Conservation (phyloP, 2,113 vertebrate genomes). For the Regulus satrapa region DNA sequence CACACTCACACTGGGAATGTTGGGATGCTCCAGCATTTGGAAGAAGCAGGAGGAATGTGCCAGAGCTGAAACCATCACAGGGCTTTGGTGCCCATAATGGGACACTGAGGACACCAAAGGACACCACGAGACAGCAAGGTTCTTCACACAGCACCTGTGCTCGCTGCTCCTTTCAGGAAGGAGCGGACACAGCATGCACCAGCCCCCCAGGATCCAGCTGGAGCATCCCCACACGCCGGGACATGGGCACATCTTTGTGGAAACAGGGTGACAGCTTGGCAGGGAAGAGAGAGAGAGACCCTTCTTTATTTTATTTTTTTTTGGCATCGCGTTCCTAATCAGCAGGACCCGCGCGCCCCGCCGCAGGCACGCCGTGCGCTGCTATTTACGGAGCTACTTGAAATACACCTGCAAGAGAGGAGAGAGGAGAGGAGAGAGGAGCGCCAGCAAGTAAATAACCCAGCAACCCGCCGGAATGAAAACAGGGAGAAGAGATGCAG, state of each 20-base stretch:
- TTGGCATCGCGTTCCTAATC: slow-evolving; percentile 39
- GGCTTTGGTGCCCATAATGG: not conserved
- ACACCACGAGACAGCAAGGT: fast-evolving
- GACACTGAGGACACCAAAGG: not conserved
- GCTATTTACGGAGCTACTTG: slow-evolving; percentile 68
- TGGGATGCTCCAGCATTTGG: not conserved
- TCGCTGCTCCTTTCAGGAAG: not conserved
- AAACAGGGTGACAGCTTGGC: not conserved
- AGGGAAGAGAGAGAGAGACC: slow-evolving; percentile 22
- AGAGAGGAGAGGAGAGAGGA: not conserved
- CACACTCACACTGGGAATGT: not conserved
- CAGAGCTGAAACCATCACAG: not conserved
- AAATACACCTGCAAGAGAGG: slow-evolving; percentile 67
- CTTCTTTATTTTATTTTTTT: not conserved
- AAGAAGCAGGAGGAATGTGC: not conserved
- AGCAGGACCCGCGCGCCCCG: slow-evolving; percentile 20
- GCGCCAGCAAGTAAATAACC: slow-evolving; percentile 50
- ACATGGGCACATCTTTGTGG: not conserved
- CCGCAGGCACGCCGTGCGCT: not conserved
- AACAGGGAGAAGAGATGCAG: not conserved
- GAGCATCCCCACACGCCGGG: not conserved
- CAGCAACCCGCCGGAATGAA: not conserved
- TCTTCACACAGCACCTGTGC: not conserved
- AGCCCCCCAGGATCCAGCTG: fast-evolving
- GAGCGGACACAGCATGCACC: not conserved